phyloP scores from a whole-genome alignment of 2,888 invertebrate genomes.

The Minunthozetes semirufus region DNA sequence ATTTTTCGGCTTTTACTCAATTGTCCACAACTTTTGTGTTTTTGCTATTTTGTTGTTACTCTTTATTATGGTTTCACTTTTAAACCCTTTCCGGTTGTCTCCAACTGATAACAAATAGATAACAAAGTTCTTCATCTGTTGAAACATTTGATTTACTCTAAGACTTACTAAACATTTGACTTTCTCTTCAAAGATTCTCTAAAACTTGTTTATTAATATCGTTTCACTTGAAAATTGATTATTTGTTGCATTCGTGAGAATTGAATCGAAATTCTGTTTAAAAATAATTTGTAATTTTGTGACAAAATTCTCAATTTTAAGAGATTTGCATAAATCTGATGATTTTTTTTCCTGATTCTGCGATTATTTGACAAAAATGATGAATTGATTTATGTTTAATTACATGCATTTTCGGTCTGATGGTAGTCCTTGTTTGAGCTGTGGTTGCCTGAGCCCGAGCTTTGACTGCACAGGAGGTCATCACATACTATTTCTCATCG shows the following conservation, averaged over 20 bases:
- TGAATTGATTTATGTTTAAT: conserved; percentile 11
- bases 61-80: not conserved
- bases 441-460: not conserved
- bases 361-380: not conserved
- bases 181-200: too few species aligned
- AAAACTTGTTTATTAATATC: too few species aligned
- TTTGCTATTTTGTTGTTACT: not conserved
- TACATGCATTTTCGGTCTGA: conserved; percentile 11
- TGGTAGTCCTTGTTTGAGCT: not conserved
- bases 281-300: too few species aligned
- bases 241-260: too few species aligned
- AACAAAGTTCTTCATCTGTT: too few species aligned
- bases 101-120: too few species aligned
- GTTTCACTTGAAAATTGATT: too few species aligned
- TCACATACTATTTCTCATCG: conserved; percentile 18
- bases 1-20: not conserved
- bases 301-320: too few species aligned
- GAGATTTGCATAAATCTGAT: too few species aligned
- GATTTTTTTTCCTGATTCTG: not conserved
- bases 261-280: too few species aligned
- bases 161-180: too few species aligned
- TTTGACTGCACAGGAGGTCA: conserved; percentile 2
- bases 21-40: not conserved
- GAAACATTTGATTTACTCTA: too few species aligned
- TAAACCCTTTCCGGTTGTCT: not conserved